Percentiles rank a stretch among this genome's conserved stretches.
phyloP scores from a whole-genome alignment of 1,140 invertebrate species.

The Caenorhabditis briggsae region DNA sequence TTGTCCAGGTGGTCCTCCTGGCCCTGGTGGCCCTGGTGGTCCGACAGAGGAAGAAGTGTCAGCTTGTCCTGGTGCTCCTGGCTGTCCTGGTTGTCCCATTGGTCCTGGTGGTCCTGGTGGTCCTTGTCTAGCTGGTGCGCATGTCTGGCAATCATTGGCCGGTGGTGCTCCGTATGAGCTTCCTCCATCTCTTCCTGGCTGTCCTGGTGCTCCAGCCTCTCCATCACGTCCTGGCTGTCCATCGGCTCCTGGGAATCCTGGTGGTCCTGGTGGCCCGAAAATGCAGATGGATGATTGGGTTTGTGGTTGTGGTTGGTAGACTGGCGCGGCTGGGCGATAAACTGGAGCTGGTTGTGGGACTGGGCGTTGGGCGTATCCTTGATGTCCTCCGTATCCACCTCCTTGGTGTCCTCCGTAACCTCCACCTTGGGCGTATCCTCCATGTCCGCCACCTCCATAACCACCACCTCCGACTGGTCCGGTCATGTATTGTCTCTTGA shows the following conservation, averaged over 20 bases:
- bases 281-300: conserved; percentile 5
- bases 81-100: conserved; percentile 13
- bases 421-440: not conserved
- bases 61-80: conserved; percentile 30
- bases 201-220: conserved; percentile 29
- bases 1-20: conserved; percentile 27
- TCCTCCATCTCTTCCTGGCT: conserved; percentile 12
- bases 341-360: not conserved
- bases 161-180: not conserved
- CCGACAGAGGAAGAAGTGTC: not conserved
- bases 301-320: conserved; percentile 21
- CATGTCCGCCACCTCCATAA: not conserved
- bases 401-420: not conserved
- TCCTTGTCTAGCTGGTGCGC: conserved; percentile 33
- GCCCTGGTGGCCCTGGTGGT: conserved; percentile 48
- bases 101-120: conserved; percentile 47
- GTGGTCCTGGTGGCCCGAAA: conserved; percentile 42
- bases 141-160: conserved; percentile 9
- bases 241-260: conserved; percentile 43
- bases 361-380: conserved; percentile 11
- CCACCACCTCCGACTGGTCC: conserved; percentile 29
- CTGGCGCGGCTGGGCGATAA: conserved; percentile 1
- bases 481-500: conserved; percentile 54
- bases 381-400: not conserved
- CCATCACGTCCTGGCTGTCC: conserved; percentile 28